Evolutionary conservation across 2,113 vertebrate species (phyloP), one percentile per base, ranked within the genome.

Genomic region (Calidris pugnax): DNA sequence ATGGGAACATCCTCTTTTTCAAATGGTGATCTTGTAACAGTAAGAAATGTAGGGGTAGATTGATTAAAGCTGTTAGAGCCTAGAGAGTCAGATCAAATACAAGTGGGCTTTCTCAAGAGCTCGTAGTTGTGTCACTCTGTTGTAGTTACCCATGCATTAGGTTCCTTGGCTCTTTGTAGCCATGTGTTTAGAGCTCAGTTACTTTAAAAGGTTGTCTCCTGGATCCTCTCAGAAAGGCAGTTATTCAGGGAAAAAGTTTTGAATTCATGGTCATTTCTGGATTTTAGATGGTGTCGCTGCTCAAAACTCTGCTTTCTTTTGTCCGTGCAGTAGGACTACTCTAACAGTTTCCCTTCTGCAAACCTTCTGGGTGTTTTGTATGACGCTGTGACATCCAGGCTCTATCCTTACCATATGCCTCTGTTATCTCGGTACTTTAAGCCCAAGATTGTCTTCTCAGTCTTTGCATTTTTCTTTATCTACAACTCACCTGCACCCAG

Each of bases 341-440:
- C 12, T 21, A 11, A 17, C 27, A 50, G 19, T 26, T 72, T 78
- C 24, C n/a, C 48, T 51, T 80, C 32, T 68, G 69, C 56, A 74
- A 8, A 33, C 26, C 63, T 59, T 7, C 2, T 6, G 41, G 14
- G 19, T 50, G 23, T 37, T 60, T 53, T 79, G 24, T 2, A 3
- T 22, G 35, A 10, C 12, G 24, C 39, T 57, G 35, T 60, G 56
- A 68, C 20, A 12, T 5, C 27, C 19, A 21, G 56, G 24, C 33
- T 55, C 20, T 23, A 7, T 15, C 12, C 7, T 51, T 75, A 10
- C 53, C 0, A 0, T 24, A 0, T 12, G 9, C 15, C 30, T 77
- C 51, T 55, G 2, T 47, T 21, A 4, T 39, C 56, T 67, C 39
- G 81, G 6, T 55, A 1, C 43, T 63, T 86, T 8, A 63, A 76